These are phyloP conservation scores for Noctua pronuba DNA, from an alignment of 2,888 invertebrate genomes.

Conservation along the genomic window DNA sequence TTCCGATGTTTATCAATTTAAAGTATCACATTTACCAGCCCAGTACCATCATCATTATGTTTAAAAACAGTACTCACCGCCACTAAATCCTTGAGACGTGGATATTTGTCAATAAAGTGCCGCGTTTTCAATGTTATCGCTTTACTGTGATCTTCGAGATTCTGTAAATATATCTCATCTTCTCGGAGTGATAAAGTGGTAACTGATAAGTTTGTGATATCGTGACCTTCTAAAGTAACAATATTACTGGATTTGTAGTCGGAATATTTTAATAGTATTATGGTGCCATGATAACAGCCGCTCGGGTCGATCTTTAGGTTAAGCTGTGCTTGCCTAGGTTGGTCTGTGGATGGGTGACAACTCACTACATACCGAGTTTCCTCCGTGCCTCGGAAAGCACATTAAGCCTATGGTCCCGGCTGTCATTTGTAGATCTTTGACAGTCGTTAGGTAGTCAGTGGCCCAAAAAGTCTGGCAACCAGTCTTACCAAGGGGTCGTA, in stretches of 20 bases:
- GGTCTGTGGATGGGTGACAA: too few relatives aligned
- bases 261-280: neutral
- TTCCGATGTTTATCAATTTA: neutral
- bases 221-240: constrained; percentile 4
- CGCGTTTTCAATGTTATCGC: constrained; percentile 39
- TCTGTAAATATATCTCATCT: constrained; percentile 30
- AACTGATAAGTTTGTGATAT: constrained; percentile 47
- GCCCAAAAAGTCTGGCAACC: too few relatives aligned
- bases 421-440: too few relatives aligned
- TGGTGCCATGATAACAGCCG: too few relatives aligned
- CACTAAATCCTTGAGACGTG: neutral
- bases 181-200: constrained; percentile 31
- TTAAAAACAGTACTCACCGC: neutral
- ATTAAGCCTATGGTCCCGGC: too few relatives aligned
- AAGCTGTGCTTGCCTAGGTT: too few relatives aligned
- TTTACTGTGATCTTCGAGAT: constrained; percentile 33
- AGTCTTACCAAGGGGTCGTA: too few relatives aligned
- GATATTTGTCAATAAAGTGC: constrained; percentile 38
- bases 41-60: neutral
- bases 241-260: constrained; percentile 1
- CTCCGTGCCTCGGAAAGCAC: too few relatives aligned
- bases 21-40: neutral
- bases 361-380: too few relatives aligned
- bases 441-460: too few relatives aligned
- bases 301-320: too few relatives aligned